phyloP scores from a whole-genome alignment of 2,888 invertebrate genomes.

The Torymus tubicola region DNA sequence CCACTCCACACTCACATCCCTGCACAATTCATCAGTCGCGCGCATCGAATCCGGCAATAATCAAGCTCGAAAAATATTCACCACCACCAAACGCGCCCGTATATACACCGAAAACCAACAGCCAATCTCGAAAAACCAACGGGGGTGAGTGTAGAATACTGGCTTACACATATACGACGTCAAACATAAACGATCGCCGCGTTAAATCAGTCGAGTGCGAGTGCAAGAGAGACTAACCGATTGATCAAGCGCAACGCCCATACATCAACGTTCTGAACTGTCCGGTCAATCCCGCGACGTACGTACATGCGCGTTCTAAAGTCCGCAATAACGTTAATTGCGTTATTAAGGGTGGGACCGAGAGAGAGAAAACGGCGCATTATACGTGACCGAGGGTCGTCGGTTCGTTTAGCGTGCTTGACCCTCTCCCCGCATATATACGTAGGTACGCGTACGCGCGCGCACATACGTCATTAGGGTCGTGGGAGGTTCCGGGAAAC shows the following conservation, averaged over 20 bases:
- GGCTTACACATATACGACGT: neutral
- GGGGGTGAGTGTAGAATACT: too few species aligned
- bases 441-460: neutral
- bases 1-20: neutral
- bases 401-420: constrained; percentile 69
- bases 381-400: constrained; percentile 12
- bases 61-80: constrained; percentile 23
- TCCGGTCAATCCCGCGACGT: constrained; percentile 28
- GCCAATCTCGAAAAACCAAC: too few species aligned
- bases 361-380: constrained; percentile 60
- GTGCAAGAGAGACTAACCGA: constrained; percentile 43
- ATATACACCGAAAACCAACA: constrained; percentile 15
- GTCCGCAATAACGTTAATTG: constrained; percentile 73
- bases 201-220: constrained; percentile 49
- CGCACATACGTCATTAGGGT: neutral
- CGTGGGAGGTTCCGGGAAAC: constrained; percentile 67
- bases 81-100: neutral
- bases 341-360: constrained; percentile 70
- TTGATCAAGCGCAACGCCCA: constrained; percentile 49
- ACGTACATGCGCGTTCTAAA: constrained; percentile 33
- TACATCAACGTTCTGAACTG: constrained; percentile 53
- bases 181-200: constrained; percentile 28
- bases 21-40: neutral
- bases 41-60: constrained; percentile 4
- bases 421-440: constrained; percentile 64